These are phyloP conservation scores for Orchesellides sinensis DNA, from an alignment of 2,888 invertebrate genomes.

Conservation along the genomic window DNA sequence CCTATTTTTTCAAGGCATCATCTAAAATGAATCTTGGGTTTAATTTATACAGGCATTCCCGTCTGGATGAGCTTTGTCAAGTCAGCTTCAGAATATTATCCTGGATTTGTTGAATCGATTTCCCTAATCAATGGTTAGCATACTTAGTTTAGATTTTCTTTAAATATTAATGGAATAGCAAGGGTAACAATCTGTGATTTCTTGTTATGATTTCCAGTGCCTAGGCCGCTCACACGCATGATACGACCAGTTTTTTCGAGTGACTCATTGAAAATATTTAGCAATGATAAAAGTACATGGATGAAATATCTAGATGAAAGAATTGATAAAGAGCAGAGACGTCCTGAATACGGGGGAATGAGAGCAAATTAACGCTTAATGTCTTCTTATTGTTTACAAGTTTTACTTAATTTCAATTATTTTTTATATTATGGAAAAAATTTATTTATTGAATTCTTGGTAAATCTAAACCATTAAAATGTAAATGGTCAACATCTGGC, in stretches of 20 bases:
- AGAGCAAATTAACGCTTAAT: neutral
- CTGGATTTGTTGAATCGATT: conserved; percentile 38
- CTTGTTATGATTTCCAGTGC: neutral
- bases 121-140: conserved; percentile 29
- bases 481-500: too few relatives aligned
- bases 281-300: conserved; percentile 28
- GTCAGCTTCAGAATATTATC: conserved; percentile 36
- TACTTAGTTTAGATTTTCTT: neutral
- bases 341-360: conserved; percentile 26
- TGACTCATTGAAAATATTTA: conserved; percentile 38
- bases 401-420: too few relatives aligned
- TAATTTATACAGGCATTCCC: conserved; percentile 28
- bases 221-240: conserved; percentile 32
- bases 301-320: conserved; percentile 33
- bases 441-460: too few relatives aligned
- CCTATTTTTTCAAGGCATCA: neutral
- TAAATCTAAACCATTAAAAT: too few relatives aligned
- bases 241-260: conserved; percentile 28
- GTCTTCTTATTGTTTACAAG: neutral
- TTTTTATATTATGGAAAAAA: neutral
- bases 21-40: neutral
- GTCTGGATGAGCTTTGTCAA: conserved; percentile 44
- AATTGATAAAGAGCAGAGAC: conserved; percentile 17
- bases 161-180: neutral
- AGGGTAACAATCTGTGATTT: neutral